A percentile compares a stretch with the other conserved stretches of the same genome.
Evolutionary conservation across 2,888 invertebrate species (phyloP).

Genomic region (Melolontha melolontha): DNA sequence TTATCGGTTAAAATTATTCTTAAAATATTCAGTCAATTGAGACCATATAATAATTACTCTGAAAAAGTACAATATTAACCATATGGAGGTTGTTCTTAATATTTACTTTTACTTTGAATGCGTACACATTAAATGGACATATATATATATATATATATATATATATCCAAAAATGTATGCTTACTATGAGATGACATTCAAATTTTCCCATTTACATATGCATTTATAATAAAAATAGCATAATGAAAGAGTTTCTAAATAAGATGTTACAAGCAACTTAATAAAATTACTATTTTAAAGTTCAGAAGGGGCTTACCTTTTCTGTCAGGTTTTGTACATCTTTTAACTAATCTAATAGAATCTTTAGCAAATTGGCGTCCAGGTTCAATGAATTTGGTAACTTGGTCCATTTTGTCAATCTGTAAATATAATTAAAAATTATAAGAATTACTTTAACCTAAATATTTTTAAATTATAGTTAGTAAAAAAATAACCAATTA

Average conservation of each 20-base stretch:
- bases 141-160: too few species aligned
- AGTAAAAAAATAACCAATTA: not conserved
- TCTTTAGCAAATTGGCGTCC: slow-evolving; percentile 98
- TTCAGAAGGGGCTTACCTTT: too few species aligned
- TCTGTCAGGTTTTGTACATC: slow-evolving; percentile 99
- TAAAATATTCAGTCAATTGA: too few species aligned
- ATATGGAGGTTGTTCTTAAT: too few species aligned
- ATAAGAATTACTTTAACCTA: slow-evolving; percentile 16
- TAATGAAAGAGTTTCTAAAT: not conserved
- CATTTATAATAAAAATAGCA: not conserved
- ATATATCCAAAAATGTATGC: too few species aligned
- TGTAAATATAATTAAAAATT: slow-evolving; percentile 38
- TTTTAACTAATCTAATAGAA: slow-evolving; percentile 96
- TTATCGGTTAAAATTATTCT: too few species aligned
- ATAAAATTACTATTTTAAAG: too few species aligned
- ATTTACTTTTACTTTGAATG: too few species aligned
- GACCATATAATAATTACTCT: too few species aligned
- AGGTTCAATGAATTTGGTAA: slow-evolving; percentile 93
- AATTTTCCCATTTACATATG: not conserved
- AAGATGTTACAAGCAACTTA: not conserved
- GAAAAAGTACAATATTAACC: too few species aligned
- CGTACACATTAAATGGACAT: too few species aligned
- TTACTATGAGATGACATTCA: too few species aligned
- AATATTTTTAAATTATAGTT: not conserved
- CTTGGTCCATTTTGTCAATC: slow-evolving; percentile 88